Evolutionary conservation across 30 jellyfish, hydroid and myxozoan genomes (phyloP).

Genomic region (Morbakka virulenta): DNA sequence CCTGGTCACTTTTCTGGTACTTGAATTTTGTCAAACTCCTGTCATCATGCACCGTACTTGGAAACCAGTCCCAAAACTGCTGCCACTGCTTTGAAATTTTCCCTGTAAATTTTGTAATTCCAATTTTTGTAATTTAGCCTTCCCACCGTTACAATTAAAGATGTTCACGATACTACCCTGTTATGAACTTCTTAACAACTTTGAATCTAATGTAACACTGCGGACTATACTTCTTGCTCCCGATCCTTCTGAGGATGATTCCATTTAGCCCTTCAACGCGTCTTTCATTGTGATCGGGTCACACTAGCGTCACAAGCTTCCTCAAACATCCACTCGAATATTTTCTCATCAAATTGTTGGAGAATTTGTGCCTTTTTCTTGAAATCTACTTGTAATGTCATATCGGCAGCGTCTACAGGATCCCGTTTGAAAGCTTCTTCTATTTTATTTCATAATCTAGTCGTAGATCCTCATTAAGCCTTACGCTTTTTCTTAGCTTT

Average conservation of each 20-base stretch:
- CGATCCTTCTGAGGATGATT: background rate
- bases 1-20: conserved; percentile 28
- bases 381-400: background rate
- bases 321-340: background rate
- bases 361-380: background rate
- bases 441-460: background rate
- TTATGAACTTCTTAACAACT: background rate
- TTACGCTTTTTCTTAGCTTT: background rate
- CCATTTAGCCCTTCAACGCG: background rate
- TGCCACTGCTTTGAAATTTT: conserved; percentile 39
- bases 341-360: background rate
- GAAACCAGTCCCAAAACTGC: conserved; percentile 46
- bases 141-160: background rate
- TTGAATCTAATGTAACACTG: too few species aligned
- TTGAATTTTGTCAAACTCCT: conserved; percentile 17
- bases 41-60: conserved; percentile 39
- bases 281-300: too few species aligned
- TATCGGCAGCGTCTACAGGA: background rate
- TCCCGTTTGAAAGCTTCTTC: background rate
- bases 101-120: conserved; percentile 13
- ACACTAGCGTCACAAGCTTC: too few species aligned
- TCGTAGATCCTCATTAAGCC: background rate
- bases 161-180: background rate
- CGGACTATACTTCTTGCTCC: background rate
- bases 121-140: conserved; percentile 31